Evolutionary conservation across 1,140 invertebrate genomes (phyloP).

Genomic region (Pseudomyrmex gracilis): DNA sequence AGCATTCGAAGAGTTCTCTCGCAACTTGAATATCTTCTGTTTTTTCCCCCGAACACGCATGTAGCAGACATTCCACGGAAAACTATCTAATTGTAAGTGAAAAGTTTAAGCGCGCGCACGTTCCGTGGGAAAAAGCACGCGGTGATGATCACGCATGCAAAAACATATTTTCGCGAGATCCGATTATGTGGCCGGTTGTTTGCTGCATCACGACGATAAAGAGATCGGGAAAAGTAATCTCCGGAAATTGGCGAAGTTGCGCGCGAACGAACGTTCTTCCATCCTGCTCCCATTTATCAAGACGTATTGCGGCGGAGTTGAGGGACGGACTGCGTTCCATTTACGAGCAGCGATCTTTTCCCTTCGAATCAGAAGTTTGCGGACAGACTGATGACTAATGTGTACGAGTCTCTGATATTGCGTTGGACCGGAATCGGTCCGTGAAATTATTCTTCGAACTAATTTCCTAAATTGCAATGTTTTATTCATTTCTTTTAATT

Average conservation of each 20-base stretch:
- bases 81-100: constrained; percentile 30
- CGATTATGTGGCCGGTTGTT: constrained; percentile 6
- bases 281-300: constrained; percentile 34
- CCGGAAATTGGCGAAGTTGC: constrained; percentile 60
- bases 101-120: constrained; percentile 8
- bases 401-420: not conserved
- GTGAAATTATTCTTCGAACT: too few relatives aligned
- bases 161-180: constrained; percentile 44
- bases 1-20: not conserved
- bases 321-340: not conserved
- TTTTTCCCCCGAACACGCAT: not conserved
- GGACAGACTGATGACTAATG: constrained; percentile 10
- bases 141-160: constrained; percentile 14
- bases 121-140: not conserved
- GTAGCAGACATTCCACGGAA: constrained; percentile 1
- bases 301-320: not conserved
- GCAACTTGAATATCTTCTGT: not conserved
- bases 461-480: too few relatives aligned
- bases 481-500: too few relatives aligned
- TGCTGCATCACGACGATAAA: constrained; percentile 23
- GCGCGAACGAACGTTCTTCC: constrained; percentile 11
- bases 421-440: not conserved
- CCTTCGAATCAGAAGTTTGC: constrained; percentile 25
- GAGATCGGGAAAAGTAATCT: constrained; percentile 51
- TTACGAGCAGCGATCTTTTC: constrained; percentile 5